phyloP scores from a whole-genome alignment of 30 jellyfish, hydroid and myxozoan genomes.

The Hydractinia echinata region DNA sequence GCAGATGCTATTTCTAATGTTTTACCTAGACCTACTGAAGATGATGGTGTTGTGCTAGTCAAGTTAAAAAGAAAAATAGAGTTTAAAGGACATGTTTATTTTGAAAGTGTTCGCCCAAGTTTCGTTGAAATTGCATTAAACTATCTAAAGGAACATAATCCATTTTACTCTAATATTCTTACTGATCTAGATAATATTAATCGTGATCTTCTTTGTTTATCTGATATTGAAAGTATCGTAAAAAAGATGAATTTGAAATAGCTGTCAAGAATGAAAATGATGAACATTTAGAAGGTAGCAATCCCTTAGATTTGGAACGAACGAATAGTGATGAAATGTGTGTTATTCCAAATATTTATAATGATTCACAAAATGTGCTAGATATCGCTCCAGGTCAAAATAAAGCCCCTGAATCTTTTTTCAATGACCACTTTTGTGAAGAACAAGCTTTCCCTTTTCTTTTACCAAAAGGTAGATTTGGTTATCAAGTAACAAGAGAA shows the following conservation, averaged over 20 bases:
- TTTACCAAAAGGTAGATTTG: conserved; percentile 3
- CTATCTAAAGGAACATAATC: conserved; percentile 11
- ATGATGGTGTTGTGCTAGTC: conserved; percentile 9
- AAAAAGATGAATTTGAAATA: too few relatives aligned
- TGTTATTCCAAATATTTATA: neutral
- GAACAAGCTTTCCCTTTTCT: neutral
- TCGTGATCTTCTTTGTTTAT: too few relatives aligned
- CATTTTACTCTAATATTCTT: neutral
- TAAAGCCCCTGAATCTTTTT: conserved; percentile 1
- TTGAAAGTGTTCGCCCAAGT: conserved; percentile 27
- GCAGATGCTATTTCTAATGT: neutral
- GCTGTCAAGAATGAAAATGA: too few relatives aligned
- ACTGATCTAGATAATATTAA: too few relatives aligned
- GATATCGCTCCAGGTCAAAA: conserved; percentile 8
- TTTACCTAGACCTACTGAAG: too few relatives aligned
- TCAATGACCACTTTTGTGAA: conserved; percentile 15
- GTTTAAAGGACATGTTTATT: conserved; percentile 22
- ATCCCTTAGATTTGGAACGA: too few relatives aligned
- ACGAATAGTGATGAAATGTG: too few relatives aligned
- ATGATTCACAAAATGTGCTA: neutral
- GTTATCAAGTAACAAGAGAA: neutral
- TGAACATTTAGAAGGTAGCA: too few relatives aligned
- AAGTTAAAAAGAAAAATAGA: conserved; percentile 22
- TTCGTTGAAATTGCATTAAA: conserved; percentile 1
- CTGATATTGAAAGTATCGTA: too few relatives aligned